Conservation (phyloP, 92 coral and sea anemone species). For the Epizoanthus illoricatus region DNA sequence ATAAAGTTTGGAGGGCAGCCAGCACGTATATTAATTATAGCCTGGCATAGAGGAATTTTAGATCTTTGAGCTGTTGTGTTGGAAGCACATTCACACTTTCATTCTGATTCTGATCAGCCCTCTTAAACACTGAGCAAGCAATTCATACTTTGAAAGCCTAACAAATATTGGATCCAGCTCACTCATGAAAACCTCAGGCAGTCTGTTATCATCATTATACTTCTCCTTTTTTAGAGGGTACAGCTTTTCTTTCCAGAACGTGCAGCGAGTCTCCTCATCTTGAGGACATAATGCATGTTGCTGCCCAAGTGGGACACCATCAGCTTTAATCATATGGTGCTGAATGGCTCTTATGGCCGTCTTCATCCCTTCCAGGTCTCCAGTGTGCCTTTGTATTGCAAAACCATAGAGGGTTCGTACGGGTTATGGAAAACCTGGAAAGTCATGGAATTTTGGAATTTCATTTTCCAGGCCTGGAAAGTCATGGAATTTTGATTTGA, state of each 20-base stretch:
- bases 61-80: no score
- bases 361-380: slow-evolving; percentile 45
- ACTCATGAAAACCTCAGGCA: slow-evolving; percentile 38
- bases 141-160: slow-evolving; percentile 41
- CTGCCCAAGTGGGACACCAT: slow-evolving; percentile 22
- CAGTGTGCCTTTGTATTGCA: slow-evolving; percentile 44
- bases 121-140: slow-evolving; percentile 42
- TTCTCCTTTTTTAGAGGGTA: not conserved
- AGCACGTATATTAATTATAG: no score
- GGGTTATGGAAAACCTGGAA: no score
- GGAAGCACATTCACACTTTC: slow-evolving; percentile 62
- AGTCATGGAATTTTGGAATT: no score
- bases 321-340: slow-evolving; percentile 46
- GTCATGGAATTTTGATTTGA: no score
- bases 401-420: no score
- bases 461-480: no score
- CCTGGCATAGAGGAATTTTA: no score
- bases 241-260: slow-evolving; percentile 51
- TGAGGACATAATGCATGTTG: slow-evolving; percentile 50
- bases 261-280: slow-evolving; percentile 52
- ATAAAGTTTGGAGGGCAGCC: no score
- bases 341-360: slow-evolving; percentile 51
- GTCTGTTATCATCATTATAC: slow-evolving; percentile 28
- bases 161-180: slow-evolving; percentile 41
- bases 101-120: slow-evolving; percentile 64